Percentiles rank a stretch among this genome's conserved stretches.
phyloP scores from a whole-genome alignment of 2,113 vertebrate species.

The Callaeas wilsoni region DNA sequence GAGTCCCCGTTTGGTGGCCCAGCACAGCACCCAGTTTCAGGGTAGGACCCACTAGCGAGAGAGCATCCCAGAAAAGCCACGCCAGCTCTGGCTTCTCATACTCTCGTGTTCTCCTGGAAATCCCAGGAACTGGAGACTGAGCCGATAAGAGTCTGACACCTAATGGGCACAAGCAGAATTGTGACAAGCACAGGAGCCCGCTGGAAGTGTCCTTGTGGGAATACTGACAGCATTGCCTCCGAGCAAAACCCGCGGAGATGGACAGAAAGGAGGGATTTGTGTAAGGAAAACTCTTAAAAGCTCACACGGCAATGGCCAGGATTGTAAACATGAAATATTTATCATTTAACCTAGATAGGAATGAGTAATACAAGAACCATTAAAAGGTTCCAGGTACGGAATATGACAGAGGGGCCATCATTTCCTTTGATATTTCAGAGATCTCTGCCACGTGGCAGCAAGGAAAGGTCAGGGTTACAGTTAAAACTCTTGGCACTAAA shows the following conservation, averaged over 20 bases:
- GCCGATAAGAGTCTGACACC: conserved; percentile 52
- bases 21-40: background rate
- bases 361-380: background rate
- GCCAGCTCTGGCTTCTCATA: background rate
- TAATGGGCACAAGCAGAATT: conserved; percentile 40
- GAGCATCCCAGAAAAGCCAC: background rate
- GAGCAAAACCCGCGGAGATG: background rate
- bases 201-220: background rate
- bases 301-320: background rate
- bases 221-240: background rate
- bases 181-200: background rate
- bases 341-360: background rate
- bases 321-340: background rate
- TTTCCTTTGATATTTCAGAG: background rate
- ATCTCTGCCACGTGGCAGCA: background rate
- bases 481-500: background rate
- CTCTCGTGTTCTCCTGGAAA: background rate
- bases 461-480: background rate
- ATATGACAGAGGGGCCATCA: background rate
- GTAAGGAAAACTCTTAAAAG: background rate
- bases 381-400: background rate
- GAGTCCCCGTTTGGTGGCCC: background rate
- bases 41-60: fast-evolving
- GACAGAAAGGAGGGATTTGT: background rate
- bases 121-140: background rate